phyloP scores from a whole-genome alignment of 2,888 invertebrate genomes.

The Tenthredo livida region DNA sequence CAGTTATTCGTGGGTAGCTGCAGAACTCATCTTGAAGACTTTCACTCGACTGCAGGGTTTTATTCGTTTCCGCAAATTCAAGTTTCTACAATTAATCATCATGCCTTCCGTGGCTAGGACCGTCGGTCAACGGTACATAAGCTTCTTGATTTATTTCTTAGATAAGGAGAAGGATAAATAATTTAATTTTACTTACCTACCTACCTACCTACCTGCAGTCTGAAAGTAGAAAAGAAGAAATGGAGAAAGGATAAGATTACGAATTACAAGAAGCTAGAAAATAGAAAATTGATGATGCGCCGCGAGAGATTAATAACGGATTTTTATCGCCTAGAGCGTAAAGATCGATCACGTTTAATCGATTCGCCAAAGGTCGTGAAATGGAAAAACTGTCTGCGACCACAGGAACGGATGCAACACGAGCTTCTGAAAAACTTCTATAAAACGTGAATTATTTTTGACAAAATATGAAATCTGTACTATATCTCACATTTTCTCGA shows the following conservation, averaged over 20 bases:
- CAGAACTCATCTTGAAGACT: conserved; percentile 43
- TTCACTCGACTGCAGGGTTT: conserved; percentile 41
- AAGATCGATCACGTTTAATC: conserved; percentile 28
- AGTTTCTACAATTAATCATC: conserved; percentile 53
- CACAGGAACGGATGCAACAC: not conserved
- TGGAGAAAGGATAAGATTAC: conserved; percentile 23
- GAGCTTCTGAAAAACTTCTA: not conserved
- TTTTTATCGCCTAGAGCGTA: conserved; percentile 22
- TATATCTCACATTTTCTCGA: not conserved
- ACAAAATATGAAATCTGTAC: not conserved
- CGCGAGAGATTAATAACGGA: conserved; percentile 37
- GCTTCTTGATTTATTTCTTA: not conserved
- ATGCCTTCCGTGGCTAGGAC: conserved; percentile 25
- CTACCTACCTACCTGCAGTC: no score
- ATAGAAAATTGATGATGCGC: conserved; percentile 9
- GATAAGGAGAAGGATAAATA: not conserved
- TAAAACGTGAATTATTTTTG: not conserved
- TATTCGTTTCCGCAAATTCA: conserved; percentile 49
- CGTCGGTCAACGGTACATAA: not conserved
- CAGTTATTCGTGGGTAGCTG: conserved; percentile 44
- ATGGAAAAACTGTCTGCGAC: conserved; percentile 17
- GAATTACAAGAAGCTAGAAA: conserved; percentile 34
- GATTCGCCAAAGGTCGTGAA: conserved; percentile 27
- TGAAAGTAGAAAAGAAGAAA: conserved; percentile 31
- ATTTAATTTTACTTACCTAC: not conserved